These are phyloP conservation scores for Myiozetetes cayanensis DNA, from an alignment of 2,113 vertebrate species.

Conservation along the genomic window DNA sequence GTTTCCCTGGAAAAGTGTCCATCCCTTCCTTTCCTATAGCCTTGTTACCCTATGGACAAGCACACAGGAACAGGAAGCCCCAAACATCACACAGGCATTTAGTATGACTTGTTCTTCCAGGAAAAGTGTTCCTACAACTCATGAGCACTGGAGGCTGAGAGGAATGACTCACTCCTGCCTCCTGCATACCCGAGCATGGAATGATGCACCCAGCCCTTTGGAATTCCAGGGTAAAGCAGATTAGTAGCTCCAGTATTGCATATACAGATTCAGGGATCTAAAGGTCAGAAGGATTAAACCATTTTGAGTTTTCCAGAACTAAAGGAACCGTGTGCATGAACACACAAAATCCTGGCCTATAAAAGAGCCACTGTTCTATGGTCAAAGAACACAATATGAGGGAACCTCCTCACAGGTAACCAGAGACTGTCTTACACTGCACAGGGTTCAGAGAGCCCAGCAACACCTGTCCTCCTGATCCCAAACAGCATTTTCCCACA, in stretches of 20 bases:
- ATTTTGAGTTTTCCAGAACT: background rate
- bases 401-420: background rate
- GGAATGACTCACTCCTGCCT: conserved; percentile 38
- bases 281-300: background rate
- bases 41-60: background rate
- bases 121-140: background rate
- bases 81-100: background rate
- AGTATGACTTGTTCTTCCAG: conserved; percentile 11
- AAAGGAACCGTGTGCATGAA: background rate
- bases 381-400: background rate
- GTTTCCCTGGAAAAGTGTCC: background rate
- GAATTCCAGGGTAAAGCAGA: background rate
- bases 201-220: background rate
- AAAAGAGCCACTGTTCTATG: background rate
- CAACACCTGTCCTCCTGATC: background rate
- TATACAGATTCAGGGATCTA: background rate
- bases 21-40: background rate
- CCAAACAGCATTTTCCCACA: background rate
- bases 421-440: background rate
- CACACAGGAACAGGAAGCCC: conserved; percentile 24
- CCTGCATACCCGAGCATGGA: background rate
- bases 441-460: background rate
- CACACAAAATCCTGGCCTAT: background rate
- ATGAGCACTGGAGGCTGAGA: background rate
- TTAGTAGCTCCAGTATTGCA: background rate